Conservation (phyloP, 2,888 invertebrate genomes). For the Hydraecia micacea region DNA sequence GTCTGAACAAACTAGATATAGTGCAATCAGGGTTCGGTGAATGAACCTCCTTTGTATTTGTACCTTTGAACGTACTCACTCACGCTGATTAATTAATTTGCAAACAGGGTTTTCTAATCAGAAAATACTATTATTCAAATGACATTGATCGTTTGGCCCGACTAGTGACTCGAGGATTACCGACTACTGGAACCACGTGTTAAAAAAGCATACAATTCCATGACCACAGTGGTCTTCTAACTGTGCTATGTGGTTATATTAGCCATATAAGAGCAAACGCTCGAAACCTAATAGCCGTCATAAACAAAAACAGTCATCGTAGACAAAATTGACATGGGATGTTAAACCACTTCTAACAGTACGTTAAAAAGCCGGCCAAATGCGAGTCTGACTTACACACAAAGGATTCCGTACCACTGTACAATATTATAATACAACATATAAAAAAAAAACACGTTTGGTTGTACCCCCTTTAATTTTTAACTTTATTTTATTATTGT, state of each 20-base stretch:
- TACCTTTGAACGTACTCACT: background rate
- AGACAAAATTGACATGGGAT: background rate
- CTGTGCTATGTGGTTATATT: too few species aligned
- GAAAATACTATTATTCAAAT: background rate
- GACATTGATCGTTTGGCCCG: background rate
- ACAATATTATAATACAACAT: too few species aligned
- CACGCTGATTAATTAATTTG: constrained; percentile 20
- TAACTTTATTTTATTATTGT: background rate
- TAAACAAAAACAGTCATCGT: background rate
- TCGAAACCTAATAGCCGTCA: background rate
- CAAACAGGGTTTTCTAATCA: background rate
- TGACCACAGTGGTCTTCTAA: background rate
- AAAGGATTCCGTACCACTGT: too few species aligned
- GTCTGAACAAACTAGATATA: constrained; percentile 12
- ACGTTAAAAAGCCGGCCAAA: background rate
- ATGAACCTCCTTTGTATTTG: constrained; percentile 1
- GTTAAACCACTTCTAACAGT: background rate
- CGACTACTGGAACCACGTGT: background rate
- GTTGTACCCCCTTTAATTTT: too few species aligned
- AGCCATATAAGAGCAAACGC: background rate
- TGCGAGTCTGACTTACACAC: background rate
- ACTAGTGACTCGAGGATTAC: background rate
- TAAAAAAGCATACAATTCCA: background rate
- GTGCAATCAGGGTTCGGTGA: background rate
- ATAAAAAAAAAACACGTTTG: too few species aligned